Base-by-base conservation (phyloP, 2,113 vertebrate species). In the Microtus ochrogaster region DNA sequence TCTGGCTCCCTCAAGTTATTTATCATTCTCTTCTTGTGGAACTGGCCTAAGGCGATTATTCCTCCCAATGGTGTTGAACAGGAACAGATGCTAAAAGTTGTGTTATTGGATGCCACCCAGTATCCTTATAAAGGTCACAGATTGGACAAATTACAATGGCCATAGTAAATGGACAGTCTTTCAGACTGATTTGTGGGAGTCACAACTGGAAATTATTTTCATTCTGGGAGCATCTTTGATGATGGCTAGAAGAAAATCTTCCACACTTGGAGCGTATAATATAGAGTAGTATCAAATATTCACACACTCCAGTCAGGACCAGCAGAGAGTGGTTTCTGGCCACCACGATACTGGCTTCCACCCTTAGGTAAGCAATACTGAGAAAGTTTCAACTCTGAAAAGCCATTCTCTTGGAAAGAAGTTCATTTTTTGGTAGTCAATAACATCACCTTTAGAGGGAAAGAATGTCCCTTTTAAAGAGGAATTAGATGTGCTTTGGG, bases 151-250 rank as follows among this genome's bases (percentile, higher is more conserved):
- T 98, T 99, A 77, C 98, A 99, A 98, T 99, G 99, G 98, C 99
- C 99, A 97, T 99, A 99, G 99, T 99, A 99, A 97, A 99, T 99
- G 99, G 99, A 99, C 98, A 94, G 99, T 99, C 52, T 99, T 99
- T 97, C 99, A 99, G 98, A 99, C 99, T 16, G 99, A 99, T 0
- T 96, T 99, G 91, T 99, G 99, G 99, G 95, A 99, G 39, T 98
- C 99, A 96, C 99, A 98, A 94, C 99, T 99, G 6, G 99, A 99
- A 96, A 97, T 99, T 16, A 98, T 99, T 93, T 99, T 99, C 97
- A 99, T 99, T 97, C 97, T 99, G 94, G 99, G 99, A 92, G 99
- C 52, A 92, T 99, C 97, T 99, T 99, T 96, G 99, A 99, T 97
- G 99, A 99, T 98, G 99, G 99, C 77, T 99, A 99, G 98, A 99